A percentile compares a stretch with the other conserved stretches of the same genome.
Evolutionary conservation across 1,140 invertebrate genomes (phyloP).

Genomic region (Caerostris darwini): DNA sequence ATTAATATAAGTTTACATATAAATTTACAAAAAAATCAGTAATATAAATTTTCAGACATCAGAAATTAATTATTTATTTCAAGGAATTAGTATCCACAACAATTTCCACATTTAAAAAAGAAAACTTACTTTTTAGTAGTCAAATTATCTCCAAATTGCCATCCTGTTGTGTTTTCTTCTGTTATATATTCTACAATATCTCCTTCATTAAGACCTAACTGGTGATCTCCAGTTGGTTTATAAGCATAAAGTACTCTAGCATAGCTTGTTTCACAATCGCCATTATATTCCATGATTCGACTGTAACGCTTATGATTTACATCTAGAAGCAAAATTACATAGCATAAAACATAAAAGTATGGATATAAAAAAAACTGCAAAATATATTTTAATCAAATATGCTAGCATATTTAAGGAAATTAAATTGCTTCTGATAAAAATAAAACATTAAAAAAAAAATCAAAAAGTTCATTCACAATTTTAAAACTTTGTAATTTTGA

Average conservation of each 20-base stretch:
- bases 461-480: too few species aligned
- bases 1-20: too few species aligned
- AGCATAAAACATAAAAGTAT: not conserved
- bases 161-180: conserved; percentile 69
- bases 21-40: too few species aligned
- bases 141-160: conserved; percentile 76
- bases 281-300: conserved; percentile 57
- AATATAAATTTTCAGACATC: too few species aligned
- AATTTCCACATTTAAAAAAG: not conserved
- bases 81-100: too few species aligned
- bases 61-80: too few species aligned
- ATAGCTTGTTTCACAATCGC: conserved; percentile 58
- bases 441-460: not conserved
- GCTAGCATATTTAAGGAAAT: not conserved
- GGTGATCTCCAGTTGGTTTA: conserved; percentile 64
- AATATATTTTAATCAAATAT: not conserved
- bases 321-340: conserved; percentile 19
- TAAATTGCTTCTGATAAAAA: not conserved
- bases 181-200: conserved; percentile 63
- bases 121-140: conserved; percentile 43
- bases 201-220: conserved; percentile 53
- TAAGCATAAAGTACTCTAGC: conserved; percentile 54
- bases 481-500: too few species aligned
- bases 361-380: not conserved
- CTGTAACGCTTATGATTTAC: conserved; percentile 25